A percentile compares a stretch with the other conserved stretches of the same genome.
These are phyloP conservation scores for Stegana nigrithorax DNA, from an alignment of 2,888 invertebrate genomes.

Conservation along the genomic window DNA sequence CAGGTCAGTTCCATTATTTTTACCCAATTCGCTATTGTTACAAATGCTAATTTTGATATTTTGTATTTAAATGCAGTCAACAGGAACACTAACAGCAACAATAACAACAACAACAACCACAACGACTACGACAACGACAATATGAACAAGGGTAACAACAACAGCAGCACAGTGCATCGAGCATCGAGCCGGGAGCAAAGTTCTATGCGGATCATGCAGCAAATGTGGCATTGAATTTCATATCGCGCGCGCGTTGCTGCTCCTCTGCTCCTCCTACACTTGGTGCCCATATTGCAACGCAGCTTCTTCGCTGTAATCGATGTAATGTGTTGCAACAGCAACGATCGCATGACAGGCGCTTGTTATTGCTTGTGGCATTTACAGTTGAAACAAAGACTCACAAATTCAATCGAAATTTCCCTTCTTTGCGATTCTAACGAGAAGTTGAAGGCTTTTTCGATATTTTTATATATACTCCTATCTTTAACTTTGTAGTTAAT, in stretches of 20 bases:
- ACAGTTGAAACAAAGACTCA: too few species aligned
- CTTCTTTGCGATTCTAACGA: too few species aligned
- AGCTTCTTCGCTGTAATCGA: conserved; percentile 41
- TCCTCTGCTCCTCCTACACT: conserved; percentile 1
- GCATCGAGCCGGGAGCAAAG: conserved; percentile 12
- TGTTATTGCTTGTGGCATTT: conserved; percentile 61
- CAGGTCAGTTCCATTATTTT: conserved; percentile 62
- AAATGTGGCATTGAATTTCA: conserved; percentile 63
- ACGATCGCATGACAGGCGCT: conserved; percentile 62
- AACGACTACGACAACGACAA: too few species aligned
- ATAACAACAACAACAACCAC: too few species aligned
- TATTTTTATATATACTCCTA: too few species aligned
- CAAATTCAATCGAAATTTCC: too few species aligned
- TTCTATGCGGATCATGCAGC: conserved; percentile 40
- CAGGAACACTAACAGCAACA: too few species aligned
- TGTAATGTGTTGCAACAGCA: conserved; percentile 57
- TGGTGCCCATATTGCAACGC: conserved; percentile 11
- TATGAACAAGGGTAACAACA: too few species aligned
- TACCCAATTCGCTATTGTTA: conserved; percentile 64
- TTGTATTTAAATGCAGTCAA: conserved; percentile 66
- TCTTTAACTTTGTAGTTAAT: too few species aligned
- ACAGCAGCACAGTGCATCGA: too few species aligned
- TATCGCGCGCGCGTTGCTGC: conserved; percentile 45
- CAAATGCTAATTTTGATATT: conserved; percentile 67
- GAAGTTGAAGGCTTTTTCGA: too few species aligned